Conservation (phyloP, 23 tunicate genomes). For the Clavelina lepadiformis region DNA sequence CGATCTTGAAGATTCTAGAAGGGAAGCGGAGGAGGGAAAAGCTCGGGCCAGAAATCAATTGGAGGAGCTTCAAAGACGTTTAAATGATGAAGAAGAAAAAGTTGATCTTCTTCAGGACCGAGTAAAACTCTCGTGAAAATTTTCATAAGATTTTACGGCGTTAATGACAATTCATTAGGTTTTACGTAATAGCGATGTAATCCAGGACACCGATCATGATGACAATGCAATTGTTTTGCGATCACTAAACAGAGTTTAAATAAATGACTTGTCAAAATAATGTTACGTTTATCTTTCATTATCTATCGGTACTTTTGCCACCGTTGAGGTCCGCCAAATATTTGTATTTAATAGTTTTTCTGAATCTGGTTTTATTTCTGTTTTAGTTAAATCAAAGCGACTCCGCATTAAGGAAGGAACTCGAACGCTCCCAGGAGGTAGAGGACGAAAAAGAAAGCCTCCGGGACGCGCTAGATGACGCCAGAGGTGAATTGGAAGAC, state of each 20-base stretch:
- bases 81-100: constrained; percentile 20
- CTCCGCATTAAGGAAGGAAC: constrained; percentile 12
- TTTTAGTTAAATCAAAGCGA: constrained; percentile 1
- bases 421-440: constrained; percentile 13
- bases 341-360: too few species aligned
- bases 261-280: too few species aligned
- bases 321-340: constrained; percentile 2
- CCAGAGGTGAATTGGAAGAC: not conserved
- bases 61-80: not conserved
- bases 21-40: constrained; percentile 21
- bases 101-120: constrained; percentile 1
- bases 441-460: constrained; percentile 10
- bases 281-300: too few species aligned
- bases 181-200: too few species aligned
- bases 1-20: constrained; percentile 8
- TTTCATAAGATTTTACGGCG: too few species aligned
- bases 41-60: not conserved
- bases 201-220: too few species aligned
- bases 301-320: too few species aligned
- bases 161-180: too few species aligned
- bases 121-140: constrained; percentile 13
- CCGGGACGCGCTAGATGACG: not conserved
- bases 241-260: too few species aligned
- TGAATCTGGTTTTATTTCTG: not conserved
- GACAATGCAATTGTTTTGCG: too few species aligned